A percentile compares a stretch with the other conserved stretches of the same genome.
Evolutionary conservation across 2,113 vertebrate genomes (phyloP).

Genomic region (Gasterosteus nipponicus): DNA sequence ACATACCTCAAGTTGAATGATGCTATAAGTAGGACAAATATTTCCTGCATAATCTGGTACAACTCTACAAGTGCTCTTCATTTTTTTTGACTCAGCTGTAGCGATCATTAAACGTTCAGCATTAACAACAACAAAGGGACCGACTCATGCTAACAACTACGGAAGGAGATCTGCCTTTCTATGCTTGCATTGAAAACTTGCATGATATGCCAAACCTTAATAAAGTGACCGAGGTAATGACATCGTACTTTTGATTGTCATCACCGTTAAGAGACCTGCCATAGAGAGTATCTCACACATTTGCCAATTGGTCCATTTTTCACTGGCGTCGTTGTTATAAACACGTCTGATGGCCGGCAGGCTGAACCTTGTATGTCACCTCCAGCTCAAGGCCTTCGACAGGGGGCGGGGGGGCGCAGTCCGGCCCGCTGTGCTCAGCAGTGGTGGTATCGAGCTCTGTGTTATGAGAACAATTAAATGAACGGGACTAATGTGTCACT

Average conservation of each 20-base stretch:
- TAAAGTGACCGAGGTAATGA: constrained; percentile 91
- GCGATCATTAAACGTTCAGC: constrained; percentile 56
- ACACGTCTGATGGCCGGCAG: constrained; percentile 59
- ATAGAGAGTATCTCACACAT: constrained; percentile 53
- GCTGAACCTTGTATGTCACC: constrained; percentile 52
- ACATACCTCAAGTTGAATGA: constrained; percentile 83
- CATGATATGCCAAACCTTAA: constrained; percentile 89
- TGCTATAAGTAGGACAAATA: constrained; percentile 74
- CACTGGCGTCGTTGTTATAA: constrained; percentile 48
- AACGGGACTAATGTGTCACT: constrained; percentile 69
- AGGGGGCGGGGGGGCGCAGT: constrained; percentile 45
- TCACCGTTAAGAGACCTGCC: constrained; percentile 81
- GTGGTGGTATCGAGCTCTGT: constrained; percentile 35
- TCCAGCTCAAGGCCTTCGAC: constrained; percentile 41
- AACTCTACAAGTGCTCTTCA: constrained; percentile 58
- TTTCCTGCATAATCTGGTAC: constrained; percentile 79
- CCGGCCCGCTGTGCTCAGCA: constrained; percentile 56
- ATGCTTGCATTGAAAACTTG: constrained; percentile 83
- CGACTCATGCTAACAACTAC: constrained; percentile 57
- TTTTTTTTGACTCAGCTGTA: constrained; percentile 61
- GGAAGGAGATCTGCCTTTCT: constrained; percentile 75
- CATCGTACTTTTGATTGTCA: constrained; percentile 88
- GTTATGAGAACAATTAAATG: constrained; percentile 52
- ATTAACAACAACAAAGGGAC: constrained; percentile 53
- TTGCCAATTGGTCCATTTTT: constrained; percentile 67